Conservation (phyloP, 2,113 vertebrate genomes). For the Rhodinocichla rosea region DNA sequence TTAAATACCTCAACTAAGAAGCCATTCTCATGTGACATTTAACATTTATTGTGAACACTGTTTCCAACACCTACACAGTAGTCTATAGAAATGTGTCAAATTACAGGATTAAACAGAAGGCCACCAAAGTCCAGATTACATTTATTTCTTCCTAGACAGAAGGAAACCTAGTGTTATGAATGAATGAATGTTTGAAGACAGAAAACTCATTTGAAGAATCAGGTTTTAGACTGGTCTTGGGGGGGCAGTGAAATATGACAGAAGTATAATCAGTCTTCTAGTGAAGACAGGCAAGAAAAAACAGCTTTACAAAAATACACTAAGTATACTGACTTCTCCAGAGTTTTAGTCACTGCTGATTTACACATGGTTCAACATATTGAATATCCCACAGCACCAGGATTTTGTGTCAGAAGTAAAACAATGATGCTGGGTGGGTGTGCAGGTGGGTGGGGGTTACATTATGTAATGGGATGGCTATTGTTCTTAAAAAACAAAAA, state of each 20-base stretch:
- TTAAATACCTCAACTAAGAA: background rate
- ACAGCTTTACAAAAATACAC: background rate
- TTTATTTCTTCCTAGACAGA: background rate
- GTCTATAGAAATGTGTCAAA: background rate
- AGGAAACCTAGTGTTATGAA: background rate
- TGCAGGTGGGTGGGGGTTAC: background rate
- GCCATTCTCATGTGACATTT: background rate
- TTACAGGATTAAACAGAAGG: background rate
- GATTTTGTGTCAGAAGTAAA: background rate
- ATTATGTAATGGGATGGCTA: background rate
- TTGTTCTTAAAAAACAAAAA: background rate
- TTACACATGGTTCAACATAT: background rate
- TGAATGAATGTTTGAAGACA: background rate
- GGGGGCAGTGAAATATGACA: background rate
- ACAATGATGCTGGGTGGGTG: background rate
- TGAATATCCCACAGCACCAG: background rate
- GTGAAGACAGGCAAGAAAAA: background rate
- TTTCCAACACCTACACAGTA: background rate
- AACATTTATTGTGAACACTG: background rate
- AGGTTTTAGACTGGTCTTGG: background rate
- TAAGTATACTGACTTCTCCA: background rate
- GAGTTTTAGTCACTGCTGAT: background rate
- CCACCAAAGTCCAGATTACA: background rate
- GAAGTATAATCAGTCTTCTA: background rate
- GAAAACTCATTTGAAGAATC: background rate